Base-by-base conservation (phyloP, 1,140 invertebrate species). In the Maconellicoccus hirsutus region DNA sequence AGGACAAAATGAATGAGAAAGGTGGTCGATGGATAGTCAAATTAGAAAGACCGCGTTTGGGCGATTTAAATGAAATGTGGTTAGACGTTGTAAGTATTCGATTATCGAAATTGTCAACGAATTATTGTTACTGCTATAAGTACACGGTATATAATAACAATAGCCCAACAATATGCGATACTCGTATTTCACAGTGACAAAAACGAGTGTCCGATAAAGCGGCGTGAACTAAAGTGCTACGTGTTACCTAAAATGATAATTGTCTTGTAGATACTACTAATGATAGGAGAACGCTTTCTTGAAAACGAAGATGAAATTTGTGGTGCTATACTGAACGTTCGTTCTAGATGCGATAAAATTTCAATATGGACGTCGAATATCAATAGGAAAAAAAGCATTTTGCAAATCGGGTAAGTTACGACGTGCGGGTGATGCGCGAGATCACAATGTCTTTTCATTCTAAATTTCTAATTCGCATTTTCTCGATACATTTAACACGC, bases 211-310 rank as follows among this genome's bases (percentile, higher is more conserved):
- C n/a, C n/a, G n/a, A n/a, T n/a, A n/a, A n/a, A n/a, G n/a, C n/a
- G n/a, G n/a, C n/a, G n/a, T n/a, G n/a, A n/a, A n/a, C n/a, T n/a
- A n/a, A n/a, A n/a, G n/a, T n/a, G n/a, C n/a, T n/a, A n/a, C n/a
- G n/a, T 33, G 29, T 6, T 33, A 33, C 4, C 12, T 33, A 33
- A 14, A 52, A 52, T 3, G 22, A 70, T 25, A 61, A 16, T 69
- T 70, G 69, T n/a, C 3, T 83, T 84, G 71, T 79, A 93, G 89
- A 84, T 98, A 75, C 84, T 98, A 75, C 94, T 94, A 80, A 83
- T 98, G 79, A 96, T 98, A 83, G 96, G 96, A 70, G 96, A 98
- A 85, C 90, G 91, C 71, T 98, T 98, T 83, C 88, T 90, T 73
- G 93, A 96, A 74, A 84, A 89, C 76, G 89, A 93, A 74, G 89